Conservation (phyloP, 2,797 vertebrate species). For the Acrossocheilus wenchowensis region DNA sequence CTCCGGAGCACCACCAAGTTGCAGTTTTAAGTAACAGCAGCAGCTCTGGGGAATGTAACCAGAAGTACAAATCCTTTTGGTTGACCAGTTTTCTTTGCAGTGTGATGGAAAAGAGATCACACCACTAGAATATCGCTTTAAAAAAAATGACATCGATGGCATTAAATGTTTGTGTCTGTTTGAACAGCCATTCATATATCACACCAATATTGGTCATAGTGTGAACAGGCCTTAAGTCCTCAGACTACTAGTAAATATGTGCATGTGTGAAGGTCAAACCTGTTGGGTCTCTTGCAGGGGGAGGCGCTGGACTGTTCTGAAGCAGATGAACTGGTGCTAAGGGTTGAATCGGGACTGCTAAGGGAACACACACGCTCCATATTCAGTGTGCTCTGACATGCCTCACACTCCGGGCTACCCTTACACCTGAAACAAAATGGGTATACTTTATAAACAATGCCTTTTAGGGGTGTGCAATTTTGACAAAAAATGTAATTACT, state of each 20-base stretch:
- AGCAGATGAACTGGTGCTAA: conserved; percentile 92
- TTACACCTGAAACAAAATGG: conserved; percentile 83
- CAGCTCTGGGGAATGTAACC: neutral
- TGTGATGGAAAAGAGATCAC: neutral
- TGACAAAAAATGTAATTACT: neutral
- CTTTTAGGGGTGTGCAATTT: neutral
- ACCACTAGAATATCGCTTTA: neutral
- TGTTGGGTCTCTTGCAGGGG: conserved; percentile 94
- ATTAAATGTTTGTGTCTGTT: neutral
- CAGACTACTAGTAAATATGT: neutral
- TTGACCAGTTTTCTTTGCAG: neutral
- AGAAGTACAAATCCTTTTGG: neutral
- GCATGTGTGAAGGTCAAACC: conserved; percentile 75
- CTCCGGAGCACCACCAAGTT: neutral
- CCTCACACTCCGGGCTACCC: conserved; percentile 92
- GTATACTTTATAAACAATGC: neutral
- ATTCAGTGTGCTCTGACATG: conserved; percentile 94
- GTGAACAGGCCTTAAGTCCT: conserved; percentile 60
- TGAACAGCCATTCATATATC: neutral
- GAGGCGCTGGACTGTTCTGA: conserved; percentile 91
- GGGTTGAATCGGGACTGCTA: conserved; percentile 95
- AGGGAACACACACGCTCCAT: conserved; percentile 96
- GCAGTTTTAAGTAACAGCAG: neutral
- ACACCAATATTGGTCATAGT: neutral
- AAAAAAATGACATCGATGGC: neutral